Percentiles rank a stretch among this genome's conserved stretches.
Conservation (phyloP, 2,797 vertebrate species). For the Mormyrops boulengeri region DNA sequence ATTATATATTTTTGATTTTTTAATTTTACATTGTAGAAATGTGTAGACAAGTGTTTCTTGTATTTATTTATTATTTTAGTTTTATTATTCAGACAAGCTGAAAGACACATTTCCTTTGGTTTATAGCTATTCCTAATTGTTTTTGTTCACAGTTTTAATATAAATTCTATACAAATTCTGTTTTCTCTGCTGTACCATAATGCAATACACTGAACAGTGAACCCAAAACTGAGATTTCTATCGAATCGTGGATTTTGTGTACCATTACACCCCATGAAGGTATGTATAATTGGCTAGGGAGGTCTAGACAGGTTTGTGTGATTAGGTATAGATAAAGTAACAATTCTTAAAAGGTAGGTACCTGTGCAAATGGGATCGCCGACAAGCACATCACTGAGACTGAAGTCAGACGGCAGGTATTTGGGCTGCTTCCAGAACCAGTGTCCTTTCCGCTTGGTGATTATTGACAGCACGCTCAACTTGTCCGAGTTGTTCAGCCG, state of each 20-base stretch:
- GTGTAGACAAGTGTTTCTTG: background rate
- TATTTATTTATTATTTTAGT: background rate
- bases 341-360: conserved; percentile 37
- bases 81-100: background rate
- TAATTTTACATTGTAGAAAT: background rate
- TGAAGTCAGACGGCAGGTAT: conserved; percentile 78
- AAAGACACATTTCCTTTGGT: background rate
- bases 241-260: background rate
- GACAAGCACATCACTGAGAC: conserved; percentile 69
- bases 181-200: background rate
- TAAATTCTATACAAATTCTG: background rate
- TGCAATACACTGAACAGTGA: background rate
- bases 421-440: conserved; percentile 82
- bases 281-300: background rate
- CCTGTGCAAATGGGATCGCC: conserved; percentile 65
- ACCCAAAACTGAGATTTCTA: background rate
- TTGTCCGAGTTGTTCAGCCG: conserved; percentile 75
- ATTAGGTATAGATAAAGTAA: background rate
- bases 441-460: conserved; percentile 68
- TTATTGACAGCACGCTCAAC: conserved; percentile 69
- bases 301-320: background rate
- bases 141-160: background rate
- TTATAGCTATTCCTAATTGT: background rate
- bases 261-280: background rate
- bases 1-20: background rate